phyloP scores from a whole-genome alignment of 2,113 vertebrate species.

The Chionomys nivalis region DNA sequence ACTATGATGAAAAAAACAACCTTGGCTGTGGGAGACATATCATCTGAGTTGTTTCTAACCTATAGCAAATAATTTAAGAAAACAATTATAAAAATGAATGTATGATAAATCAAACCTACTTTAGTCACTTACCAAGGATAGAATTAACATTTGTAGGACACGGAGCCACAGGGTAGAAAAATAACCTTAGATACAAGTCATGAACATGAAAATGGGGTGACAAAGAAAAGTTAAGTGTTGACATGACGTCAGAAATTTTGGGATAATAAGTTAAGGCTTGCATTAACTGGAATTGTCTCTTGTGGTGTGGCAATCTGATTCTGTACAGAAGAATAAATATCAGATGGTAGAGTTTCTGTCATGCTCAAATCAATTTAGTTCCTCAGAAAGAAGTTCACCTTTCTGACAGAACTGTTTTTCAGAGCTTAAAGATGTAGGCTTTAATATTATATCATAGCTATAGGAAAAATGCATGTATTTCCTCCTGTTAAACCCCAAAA shows the following conservation, averaged over 20 bases:
- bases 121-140: neutral
- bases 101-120: neutral
- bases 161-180: neutral
- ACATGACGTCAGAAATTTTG: slow-evolving; percentile 69
- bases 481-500: slow-evolving; percentile 64
- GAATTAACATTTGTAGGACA: slow-evolving; percentile 14
- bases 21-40: neutral
- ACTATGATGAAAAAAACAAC: neutral
- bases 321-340: slow-evolving; percentile 32
- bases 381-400: slow-evolving; percentile 64
- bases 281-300: slow-evolving; percentile 68
- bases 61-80: neutral
- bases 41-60: neutral
- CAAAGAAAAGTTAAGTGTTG: neutral
- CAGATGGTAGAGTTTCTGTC: slow-evolving; percentile 45
- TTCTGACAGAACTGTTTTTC: slow-evolving; percentile 78
- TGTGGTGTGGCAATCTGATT: neutral
- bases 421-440: slow-evolving; percentile 72
- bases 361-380: slow-evolving; percentile 71
- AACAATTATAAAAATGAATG: neutral
- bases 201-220: neutral
- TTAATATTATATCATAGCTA: slow-evolving; percentile 73
- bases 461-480: slow-evolving; percentile 67
- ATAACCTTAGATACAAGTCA: neutral
- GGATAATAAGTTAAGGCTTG: neutral